Evolutionary conservation across 2,113 vertebrate species (phyloP), one percentile per base, ranked within the genome.

Genomic region (Oceanites oceanicus): DNA sequence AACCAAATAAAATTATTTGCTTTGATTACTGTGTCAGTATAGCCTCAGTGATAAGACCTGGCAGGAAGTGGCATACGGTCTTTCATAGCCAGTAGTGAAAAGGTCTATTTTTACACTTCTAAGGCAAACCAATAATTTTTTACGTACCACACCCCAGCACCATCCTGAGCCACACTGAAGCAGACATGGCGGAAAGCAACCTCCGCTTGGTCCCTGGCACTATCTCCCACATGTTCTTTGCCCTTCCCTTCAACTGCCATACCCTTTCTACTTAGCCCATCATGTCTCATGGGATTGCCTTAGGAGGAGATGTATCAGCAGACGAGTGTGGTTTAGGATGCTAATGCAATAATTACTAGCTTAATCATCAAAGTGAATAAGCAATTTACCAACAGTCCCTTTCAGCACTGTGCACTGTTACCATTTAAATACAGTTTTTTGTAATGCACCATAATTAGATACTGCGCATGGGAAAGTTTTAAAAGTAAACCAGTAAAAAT

Each of bases 291-390:
- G 73, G 86, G 88, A 86, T 86, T 88, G 88, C 92, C 73, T 86
- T 67, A 86, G 75, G 91, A 96, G 58, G 58, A 94, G 83, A 71
- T 61, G 20, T 21, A 84, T 66, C 59, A 71, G 76, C 61, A 53
- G 71, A 47, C 7, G 10, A 91, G 88, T 92, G 75, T 75, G 83
- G 80, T 90, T 95, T 92, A 73, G 86, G 88, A 93, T 88, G 79
- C 91, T 95, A 95, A 97, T 94, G 95, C 85, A 92, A 84, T 96
- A 96, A 96, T 97, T 96, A 92, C 76, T 16, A 17, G 65, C 67
- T 96, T 94, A 93, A 94, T 95, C 94, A 96, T 95, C 92, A 96
- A 94, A 93, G 88, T 40, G 92, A 93, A 92, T 34, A 95, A 92
- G 88, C 63, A 74, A 90, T 92, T 95, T 90, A 47, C 72, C 83